Evolutionary conservation across 2,888 invertebrate genomes (phyloP).

Genomic region (Melanostoma scalare): DNA sequence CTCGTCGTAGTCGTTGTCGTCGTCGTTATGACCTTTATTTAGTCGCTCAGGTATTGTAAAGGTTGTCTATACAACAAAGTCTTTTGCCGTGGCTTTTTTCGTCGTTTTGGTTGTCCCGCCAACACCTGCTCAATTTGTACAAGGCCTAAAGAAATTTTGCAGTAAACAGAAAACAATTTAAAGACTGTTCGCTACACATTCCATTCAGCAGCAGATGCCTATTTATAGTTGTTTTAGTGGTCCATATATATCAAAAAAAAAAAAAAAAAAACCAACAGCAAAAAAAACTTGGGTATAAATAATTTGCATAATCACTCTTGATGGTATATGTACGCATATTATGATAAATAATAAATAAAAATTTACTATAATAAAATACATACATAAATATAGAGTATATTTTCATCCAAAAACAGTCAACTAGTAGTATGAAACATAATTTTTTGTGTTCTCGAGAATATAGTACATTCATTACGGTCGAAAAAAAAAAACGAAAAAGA

Average conservation of each 20-base stretch:
- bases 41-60: constrained; percentile 23
- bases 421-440: too few species aligned
- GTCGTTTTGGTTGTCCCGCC: constrained; percentile 6
- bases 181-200: constrained; percentile 58
- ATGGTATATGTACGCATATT: constrained; percentile 31
- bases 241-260: constrained; percentile 23
- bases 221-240: constrained; percentile 70
- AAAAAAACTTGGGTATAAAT: constrained; percentile 58
- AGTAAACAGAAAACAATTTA: constrained; percentile 54
- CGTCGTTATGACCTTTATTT: constrained; percentile 48
- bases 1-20: too few species aligned
- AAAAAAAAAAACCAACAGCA: background rate
- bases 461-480: too few species aligned
- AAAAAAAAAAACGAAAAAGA: background rate
- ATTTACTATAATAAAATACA: constrained; percentile 7
- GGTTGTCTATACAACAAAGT: constrained; percentile 40
- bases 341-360: constrained; percentile 1
- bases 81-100: constrained; percentile 4
- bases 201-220: constrained; percentile 53
- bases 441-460: too few species aligned
- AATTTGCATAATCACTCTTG: constrained; percentile 67
- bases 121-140: constrained; percentile 63
- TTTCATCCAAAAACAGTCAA: background rate
- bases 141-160: constrained; percentile 47
- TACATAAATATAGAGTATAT: background rate